Evolutionary conservation across 2,113 vertebrate species (phyloP).

Genomic region (Trematomus loennbergii): DNA sequence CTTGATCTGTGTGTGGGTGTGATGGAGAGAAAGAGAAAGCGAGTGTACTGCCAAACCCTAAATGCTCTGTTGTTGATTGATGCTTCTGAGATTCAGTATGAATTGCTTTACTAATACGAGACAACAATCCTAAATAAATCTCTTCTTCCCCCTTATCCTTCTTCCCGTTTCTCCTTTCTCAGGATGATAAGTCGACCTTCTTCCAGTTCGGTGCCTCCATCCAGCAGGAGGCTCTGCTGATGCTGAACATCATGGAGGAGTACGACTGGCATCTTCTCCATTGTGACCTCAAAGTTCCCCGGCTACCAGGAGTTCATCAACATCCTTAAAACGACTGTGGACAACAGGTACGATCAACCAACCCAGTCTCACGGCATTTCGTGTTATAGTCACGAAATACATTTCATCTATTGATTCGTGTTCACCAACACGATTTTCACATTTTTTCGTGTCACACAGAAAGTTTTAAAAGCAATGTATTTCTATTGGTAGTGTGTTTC

Average conservation of each 20-base stretch:
- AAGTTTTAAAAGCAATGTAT: no score
- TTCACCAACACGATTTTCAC: no score
- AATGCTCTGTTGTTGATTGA: slow-evolving; percentile 44
- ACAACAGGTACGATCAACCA: slow-evolving; percentile 85
- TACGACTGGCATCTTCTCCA: slow-evolving; percentile 99
- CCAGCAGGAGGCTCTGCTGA: slow-evolving; percentile 95
- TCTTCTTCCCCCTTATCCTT: neutral
- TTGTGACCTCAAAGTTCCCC: slow-evolving; percentile 97
- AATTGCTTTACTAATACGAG: slow-evolving; percentile 13
- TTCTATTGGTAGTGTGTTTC: no score
- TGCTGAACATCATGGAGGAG: slow-evolving; percentile 99
- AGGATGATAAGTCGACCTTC: slow-evolving; percentile 97
- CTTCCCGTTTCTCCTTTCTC: slow-evolving; percentile 17
- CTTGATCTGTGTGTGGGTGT: slow-evolving; percentile 20
- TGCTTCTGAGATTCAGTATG: slow-evolving; percentile 35
- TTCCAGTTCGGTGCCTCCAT: slow-evolving; percentile 99
- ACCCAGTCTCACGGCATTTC: no score
- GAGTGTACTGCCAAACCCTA: slow-evolving; percentile 26
- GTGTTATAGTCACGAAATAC: no score
- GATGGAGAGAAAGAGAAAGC: slow-evolving; percentile 12
- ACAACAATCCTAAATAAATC: slow-evolving; percentile 21
- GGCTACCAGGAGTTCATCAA: slow-evolving; percentile 97
- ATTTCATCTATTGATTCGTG: no score
- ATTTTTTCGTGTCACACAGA: no score
- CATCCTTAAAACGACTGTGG: slow-evolving; percentile 95